Conservation (phyloP, 2,888 invertebrate genomes). For the Meteorus cinctellus region DNA sequence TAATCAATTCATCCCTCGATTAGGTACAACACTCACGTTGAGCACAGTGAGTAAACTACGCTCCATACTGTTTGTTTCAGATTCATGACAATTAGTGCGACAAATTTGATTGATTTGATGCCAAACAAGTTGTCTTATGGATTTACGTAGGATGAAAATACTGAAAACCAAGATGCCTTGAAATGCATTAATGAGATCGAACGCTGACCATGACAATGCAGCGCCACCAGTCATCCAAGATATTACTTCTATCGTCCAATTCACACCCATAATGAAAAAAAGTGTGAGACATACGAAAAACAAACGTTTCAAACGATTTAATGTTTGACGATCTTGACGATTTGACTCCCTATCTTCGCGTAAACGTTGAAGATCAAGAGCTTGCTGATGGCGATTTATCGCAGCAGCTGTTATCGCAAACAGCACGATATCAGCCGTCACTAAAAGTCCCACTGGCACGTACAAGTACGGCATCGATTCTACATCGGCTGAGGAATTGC, state of each 20-base stretch:
- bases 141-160: conserved; percentile 76
- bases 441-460: conserved; percentile 77
- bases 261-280: conserved; percentile 80
- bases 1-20: conserved; percentile 51
- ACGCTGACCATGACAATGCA: conserved; percentile 77
- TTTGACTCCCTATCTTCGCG: conserved; percentile 67
- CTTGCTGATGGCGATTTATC: conserved; percentile 73
- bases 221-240: conserved; percentile 79
- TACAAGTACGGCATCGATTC: conserved; percentile 79
- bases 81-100: conserved; percentile 56
- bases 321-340: conserved; percentile 62
- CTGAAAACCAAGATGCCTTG: conserved; percentile 82
- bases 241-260: conserved; percentile 83
- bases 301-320: conserved; percentile 68
- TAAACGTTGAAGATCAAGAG: conserved; percentile 74
- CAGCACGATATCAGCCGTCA: conserved; percentile 75
- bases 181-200: conserved; percentile 81
- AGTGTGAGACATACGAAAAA: conserved; percentile 78
- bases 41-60: conserved; percentile 61
- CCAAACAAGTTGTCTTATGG: conserved; percentile 65
- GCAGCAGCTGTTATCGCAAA: conserved; percentile 76
- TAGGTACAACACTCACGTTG: conserved; percentile 55
- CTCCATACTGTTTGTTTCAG: conserved; percentile 62
- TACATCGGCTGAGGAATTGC: conserved; percentile 74
- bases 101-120: conserved; percentile 62